These are phyloP conservation scores for Nansenia antarctica DNA, from an alignment of 2,113 vertebrate genomes.

Conservation along the genomic window DNA sequence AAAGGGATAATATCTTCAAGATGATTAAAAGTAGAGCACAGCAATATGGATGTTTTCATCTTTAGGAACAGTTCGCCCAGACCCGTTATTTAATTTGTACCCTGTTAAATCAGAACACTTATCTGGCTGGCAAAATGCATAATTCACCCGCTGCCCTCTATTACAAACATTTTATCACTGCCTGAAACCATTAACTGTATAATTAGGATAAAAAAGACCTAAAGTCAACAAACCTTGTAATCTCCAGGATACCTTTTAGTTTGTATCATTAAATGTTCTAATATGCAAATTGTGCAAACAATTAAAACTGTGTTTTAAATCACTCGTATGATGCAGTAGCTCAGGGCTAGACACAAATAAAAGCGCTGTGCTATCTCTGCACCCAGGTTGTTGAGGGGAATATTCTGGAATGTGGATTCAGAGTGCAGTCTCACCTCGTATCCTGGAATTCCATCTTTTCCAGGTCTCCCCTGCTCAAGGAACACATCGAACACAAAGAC, in stretches of 20 bases:
- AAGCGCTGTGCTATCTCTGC: constrained; percentile 61
- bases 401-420: constrained; percentile 57
- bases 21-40: no score
- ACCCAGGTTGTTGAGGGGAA: constrained; percentile 56
- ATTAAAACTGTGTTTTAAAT: constrained; percentile 67
- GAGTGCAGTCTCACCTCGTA: constrained; percentile 70
- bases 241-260: constrained; percentile 63
- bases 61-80: not conserved
- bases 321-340: constrained; percentile 58
- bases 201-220: constrained; percentile 61
- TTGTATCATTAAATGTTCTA: constrained; percentile 69
- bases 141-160: constrained; percentile 59
- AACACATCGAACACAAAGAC: constrained; percentile 66
- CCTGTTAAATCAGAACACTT: constrained; percentile 11
- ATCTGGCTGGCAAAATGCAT: constrained; percentile 46
- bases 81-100: constrained; percentile 42
- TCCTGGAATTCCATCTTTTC: constrained; percentile 79
- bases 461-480: constrained; percentile 74
- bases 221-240: constrained; percentile 71
- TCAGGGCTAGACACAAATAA: constrained; percentile 50
- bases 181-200: constrained; percentile 63
- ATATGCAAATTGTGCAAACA: constrained; percentile 72
- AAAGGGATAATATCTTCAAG: no score
- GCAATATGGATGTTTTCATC: no score
- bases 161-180: constrained; percentile 64